Percentiles rank a stretch among this genome's conserved stretches.
Conservation (phyloP, 2,797 vertebrate species). For the Melanotaenia parkinsoni region DNA sequence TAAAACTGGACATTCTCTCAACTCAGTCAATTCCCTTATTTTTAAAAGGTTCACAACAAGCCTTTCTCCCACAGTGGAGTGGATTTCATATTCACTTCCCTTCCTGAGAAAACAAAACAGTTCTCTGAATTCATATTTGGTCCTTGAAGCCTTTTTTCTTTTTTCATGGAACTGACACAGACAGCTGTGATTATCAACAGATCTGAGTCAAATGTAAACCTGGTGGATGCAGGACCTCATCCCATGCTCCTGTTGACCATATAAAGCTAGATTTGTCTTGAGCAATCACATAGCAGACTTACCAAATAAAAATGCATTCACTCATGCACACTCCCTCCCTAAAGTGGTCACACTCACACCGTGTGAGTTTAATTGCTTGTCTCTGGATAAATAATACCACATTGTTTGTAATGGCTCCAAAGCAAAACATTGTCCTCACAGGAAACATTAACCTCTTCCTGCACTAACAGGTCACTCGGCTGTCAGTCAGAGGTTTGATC, state of each 20-base stretch:
- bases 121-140: conserved; percentile 34
- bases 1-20: conserved; percentile 16
- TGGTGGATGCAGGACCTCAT: conserved; percentile 45
- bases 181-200: conserved; percentile 50
- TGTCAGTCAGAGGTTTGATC: conserved; percentile 7
- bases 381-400: conserved; percentile 51
- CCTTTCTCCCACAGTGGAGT: conserved; percentile 39
- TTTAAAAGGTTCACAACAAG: conserved; percentile 42
- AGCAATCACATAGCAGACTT: conserved; percentile 42
- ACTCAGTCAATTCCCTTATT: conserved; percentile 44
- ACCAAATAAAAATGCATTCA: conserved; percentile 41
- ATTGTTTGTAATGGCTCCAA: conserved; percentile 56
- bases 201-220: conserved; percentile 61
- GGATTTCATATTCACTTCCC: conserved; percentile 67
- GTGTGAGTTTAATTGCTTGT: conserved; percentile 50
- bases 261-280: conserved; percentile 71
- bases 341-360: conserved; percentile 53
- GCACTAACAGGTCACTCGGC: conserved; percentile 39
- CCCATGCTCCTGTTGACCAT: conserved; percentile 68
- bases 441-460: conserved; percentile 81
- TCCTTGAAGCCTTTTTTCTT: neutral
- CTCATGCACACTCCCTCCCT: conserved; percentile 31
- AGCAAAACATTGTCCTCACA: conserved; percentile 49
- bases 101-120: conserved; percentile 48
- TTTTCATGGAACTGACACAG: conserved; percentile 21